A percentile compares a stretch with the other conserved stretches of the same genome.
Evolutionary conservation across 2,113 vertebrate species (phyloP).

Genomic region (Marmota monax): DNA sequence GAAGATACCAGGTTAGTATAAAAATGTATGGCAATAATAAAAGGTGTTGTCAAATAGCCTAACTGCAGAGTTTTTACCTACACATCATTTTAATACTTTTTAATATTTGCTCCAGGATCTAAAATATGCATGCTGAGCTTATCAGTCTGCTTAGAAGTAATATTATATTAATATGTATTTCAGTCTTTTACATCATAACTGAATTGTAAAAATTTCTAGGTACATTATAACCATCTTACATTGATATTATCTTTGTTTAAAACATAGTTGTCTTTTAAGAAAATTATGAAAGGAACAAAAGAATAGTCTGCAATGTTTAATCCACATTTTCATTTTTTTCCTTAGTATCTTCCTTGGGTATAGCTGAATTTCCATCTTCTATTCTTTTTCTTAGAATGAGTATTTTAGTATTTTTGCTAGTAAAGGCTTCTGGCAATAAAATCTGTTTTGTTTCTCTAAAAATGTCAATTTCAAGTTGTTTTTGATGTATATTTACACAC

Average conservation of each 20-base stretch:
- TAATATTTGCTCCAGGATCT: background rate
- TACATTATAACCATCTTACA: background rate
- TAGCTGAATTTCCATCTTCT: background rate
- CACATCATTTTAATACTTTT: background rate
- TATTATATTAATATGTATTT: background rate
- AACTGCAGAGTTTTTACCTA: background rate
- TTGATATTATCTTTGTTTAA: background rate
- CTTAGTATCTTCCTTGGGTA: background rate
- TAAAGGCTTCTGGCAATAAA: background rate
- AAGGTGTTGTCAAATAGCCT: background rate
- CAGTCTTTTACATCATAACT: background rate
- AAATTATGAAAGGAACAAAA: background rate
- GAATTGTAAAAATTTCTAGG: background rate
- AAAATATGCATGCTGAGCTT: background rate
- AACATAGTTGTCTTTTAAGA: background rate
- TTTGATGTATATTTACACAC: background rate
- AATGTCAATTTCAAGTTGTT: background rate
- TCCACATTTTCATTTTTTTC: background rate
- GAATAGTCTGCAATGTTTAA: background rate
- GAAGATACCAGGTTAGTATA: background rate
- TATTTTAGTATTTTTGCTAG: background rate
- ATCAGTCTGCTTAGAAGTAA: background rate
- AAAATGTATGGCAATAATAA: background rate
- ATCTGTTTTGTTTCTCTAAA: background rate
- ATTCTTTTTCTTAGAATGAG: background rate